Conservation (phyloP, 2,113 vertebrate species). For the Calonectris borealis region DNA sequence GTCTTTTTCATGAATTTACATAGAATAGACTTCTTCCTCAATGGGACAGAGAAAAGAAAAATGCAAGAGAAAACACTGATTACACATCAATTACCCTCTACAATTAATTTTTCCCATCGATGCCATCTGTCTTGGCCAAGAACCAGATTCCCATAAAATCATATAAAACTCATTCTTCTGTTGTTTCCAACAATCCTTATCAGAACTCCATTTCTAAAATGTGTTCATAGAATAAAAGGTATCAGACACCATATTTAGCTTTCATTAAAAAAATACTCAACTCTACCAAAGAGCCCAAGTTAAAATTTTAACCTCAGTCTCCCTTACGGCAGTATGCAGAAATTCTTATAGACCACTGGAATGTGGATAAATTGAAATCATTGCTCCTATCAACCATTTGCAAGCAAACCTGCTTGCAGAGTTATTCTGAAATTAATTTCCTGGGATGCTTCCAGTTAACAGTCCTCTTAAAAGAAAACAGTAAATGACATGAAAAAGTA, state of each 20-base stretch:
- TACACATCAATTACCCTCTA: background rate
- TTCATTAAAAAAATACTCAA: background rate
- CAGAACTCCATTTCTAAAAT: background rate
- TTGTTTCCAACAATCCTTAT: background rate
- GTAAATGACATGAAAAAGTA: background rate
- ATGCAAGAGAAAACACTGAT: background rate
- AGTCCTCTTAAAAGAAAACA: background rate
- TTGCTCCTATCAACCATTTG: background rate
- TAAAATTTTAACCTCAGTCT: background rate
- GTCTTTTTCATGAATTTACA: background rate
- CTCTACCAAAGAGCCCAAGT: background rate
- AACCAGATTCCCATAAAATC: background rate
- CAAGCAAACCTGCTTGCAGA: background rate
- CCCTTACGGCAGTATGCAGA: accelerated
- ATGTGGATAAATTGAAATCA: background rate
- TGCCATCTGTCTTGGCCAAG: background rate
- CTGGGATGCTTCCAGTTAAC: background rate
- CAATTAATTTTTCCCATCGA: accelerated
- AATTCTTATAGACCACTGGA: background rate
- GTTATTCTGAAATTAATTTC: background rate
- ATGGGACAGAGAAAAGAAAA: background rate
- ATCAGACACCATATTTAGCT: background rate
- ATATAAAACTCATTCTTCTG: background rate
- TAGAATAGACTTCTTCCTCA: background rate
- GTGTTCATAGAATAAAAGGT: background rate